Conservation (phyloP, 2,888 invertebrate genomes). For the Prostheceraeus crozeri region DNA sequence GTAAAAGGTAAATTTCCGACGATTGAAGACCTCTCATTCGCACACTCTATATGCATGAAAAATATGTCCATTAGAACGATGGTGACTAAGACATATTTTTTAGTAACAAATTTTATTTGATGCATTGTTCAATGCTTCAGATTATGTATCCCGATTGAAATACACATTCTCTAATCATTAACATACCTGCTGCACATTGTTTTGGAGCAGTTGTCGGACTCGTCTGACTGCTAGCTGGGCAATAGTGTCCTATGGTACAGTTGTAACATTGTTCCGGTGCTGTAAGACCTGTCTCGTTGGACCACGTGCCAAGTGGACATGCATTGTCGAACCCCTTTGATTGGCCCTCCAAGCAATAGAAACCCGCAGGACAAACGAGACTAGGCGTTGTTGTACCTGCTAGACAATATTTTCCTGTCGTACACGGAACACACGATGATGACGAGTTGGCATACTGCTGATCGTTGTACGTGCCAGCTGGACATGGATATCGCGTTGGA, state of each 20-base stretch:
- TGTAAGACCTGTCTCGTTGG: constrained; percentile 45
- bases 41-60: no score
- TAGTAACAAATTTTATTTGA: no score
- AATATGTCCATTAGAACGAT: no score
- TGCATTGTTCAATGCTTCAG: no score
- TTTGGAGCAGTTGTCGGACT: constrained; percentile 46
- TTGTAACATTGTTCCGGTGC: constrained; percentile 46
- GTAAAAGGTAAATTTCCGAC: no score
- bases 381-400: constrained; percentile 42
- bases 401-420: constrained; percentile 45
- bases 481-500: constrained; percentile 47
- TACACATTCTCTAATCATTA: no score
- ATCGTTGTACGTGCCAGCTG: constrained; percentile 51
- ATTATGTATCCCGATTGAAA: no score
- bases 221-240: constrained; percentile 47
- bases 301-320: constrained; percentile 51
- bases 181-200: constrained; percentile 47
- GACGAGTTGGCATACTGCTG: constrained; percentile 43
- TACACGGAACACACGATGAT: constrained; percentile 44
- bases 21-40: no score
- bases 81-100: no score
- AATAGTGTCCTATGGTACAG: constrained; percentile 49
- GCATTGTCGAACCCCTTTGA: constrained; percentile 47
- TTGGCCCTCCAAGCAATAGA: constrained; percentile 46
- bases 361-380: constrained; percentile 47